phyloP scores from a whole-genome alignment of 2,113 vertebrate genomes.

The Phrynosoma platyrhinos region DNA sequence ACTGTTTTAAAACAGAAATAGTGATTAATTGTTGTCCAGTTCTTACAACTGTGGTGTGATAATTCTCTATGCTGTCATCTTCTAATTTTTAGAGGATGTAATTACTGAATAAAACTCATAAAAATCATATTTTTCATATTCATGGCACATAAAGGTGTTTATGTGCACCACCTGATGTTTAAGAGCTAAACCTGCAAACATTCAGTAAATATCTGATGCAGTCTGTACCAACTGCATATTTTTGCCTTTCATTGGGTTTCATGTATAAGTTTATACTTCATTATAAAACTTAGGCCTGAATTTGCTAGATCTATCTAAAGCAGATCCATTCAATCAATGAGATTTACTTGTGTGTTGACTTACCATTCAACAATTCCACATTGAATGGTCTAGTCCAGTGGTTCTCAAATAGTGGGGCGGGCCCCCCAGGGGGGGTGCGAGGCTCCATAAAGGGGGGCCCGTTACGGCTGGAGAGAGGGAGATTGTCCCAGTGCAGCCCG shows the following conservation, averaged over 20 bases:
- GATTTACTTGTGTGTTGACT: too few relatives aligned
- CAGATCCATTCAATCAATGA: too few relatives aligned
- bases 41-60: not conserved
- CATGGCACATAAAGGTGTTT: too few relatives aligned
- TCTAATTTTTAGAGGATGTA: slow-evolving; percentile 27
- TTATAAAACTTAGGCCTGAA: not conserved
- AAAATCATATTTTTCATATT: not conserved
- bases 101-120: not conserved
- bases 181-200: not conserved
- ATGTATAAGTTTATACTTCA: not conserved
- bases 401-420: too few relatives aligned
- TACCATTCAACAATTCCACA: too few relatives aligned
- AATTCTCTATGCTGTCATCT: not conserved
- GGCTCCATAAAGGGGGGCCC: too few relatives aligned
- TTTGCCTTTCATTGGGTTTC: not conserved
- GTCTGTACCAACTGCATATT: not conserved
- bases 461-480: too few relatives aligned
- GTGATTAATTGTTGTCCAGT: not conserved
- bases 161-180: not conserved
- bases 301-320: not conserved
- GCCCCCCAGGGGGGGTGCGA: too few relatives aligned
- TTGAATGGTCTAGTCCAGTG: too few relatives aligned
- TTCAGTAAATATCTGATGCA: not conserved
- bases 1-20: slow-evolving; percentile 34
- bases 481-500: too few relatives aligned